phyloP scores from a whole-genome alignment of 2,888 invertebrate genomes.

The Nymphalis urticae region DNA sequence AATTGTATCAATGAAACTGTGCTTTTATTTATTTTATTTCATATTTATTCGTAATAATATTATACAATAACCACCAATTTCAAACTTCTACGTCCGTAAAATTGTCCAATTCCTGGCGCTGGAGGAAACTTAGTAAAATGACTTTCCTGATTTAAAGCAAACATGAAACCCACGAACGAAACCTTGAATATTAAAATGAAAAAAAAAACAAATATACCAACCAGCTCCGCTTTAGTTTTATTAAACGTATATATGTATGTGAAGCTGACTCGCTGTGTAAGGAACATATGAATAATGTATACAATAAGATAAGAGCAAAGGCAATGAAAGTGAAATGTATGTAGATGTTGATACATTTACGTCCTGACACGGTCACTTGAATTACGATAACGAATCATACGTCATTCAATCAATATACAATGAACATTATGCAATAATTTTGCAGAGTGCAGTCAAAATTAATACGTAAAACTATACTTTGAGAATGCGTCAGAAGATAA shows the following conservation, averaged over 20 bases:
- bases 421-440: neutral
- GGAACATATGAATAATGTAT: slow-evolving; percentile 64
- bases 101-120: too few relatives aligned
- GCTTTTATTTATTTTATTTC: too few relatives aligned
- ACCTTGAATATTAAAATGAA: neutral
- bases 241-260: neutral
- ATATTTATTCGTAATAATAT: too few relatives aligned
- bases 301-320: slow-evolving; percentile 58
- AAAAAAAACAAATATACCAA: neutral
- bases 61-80: too few relatives aligned
- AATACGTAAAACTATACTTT: too few relatives aligned
- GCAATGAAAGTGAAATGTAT: slow-evolving; percentile 9
- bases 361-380: neutral
- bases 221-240: neutral
- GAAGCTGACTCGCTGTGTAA: neutral
- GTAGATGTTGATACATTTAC: neutral
- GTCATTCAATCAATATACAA: neutral
- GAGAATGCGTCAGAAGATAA: too few relatives aligned
- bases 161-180: too few relatives aligned
- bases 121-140: too few relatives aligned
- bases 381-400: neutral
- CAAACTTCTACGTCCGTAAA: too few relatives aligned
- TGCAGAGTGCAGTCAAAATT: neutral
- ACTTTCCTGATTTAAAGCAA: too few relatives aligned
- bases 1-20: too few relatives aligned